Evolutionary conservation across 2,113 vertebrate genomes (phyloP).

Genomic region (Phalacrocorax aristotelis): DNA sequence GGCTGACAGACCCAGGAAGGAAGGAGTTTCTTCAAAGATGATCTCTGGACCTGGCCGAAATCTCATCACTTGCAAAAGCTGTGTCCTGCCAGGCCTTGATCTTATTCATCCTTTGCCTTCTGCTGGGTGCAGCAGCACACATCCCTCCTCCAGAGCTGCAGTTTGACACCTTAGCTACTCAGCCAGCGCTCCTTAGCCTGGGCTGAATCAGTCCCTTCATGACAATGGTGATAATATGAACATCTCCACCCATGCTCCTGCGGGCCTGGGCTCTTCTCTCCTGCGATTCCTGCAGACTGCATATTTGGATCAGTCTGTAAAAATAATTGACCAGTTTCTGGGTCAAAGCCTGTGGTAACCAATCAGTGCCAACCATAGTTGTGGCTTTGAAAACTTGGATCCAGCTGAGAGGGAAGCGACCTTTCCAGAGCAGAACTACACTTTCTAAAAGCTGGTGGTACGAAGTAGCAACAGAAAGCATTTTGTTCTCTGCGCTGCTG

Average conservation of each 20-base stretch:
- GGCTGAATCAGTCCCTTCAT: too few species aligned
- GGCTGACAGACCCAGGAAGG: neutral
- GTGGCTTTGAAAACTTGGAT: neutral
- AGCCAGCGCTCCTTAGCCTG: neutral
- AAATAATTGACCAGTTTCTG: neutral
- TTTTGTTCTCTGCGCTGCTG: neutral
- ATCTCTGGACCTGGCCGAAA: neutral
- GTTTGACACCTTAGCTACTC: neutral
- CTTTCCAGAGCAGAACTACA: neutral
- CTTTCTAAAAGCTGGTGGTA: neutral
- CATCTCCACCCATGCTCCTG: neutral
- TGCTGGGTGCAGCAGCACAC: neutral
- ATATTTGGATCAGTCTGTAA: neutral
- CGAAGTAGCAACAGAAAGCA: neutral
- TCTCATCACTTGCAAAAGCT: neutral
- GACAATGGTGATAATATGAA: neutral
- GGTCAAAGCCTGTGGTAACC: neutral
- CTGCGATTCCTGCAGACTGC: neutral
- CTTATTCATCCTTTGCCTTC: neutral
- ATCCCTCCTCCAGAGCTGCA: neutral
- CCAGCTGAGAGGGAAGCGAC: neutral
- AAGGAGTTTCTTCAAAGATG: neutral
- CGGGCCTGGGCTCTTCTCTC: neutral
- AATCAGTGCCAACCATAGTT: neutral
- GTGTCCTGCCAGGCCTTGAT: neutral